These are phyloP conservation scores for Ophraella communa DNA, from an alignment of 2,888 invertebrate species.

Conservation along the genomic window DNA sequence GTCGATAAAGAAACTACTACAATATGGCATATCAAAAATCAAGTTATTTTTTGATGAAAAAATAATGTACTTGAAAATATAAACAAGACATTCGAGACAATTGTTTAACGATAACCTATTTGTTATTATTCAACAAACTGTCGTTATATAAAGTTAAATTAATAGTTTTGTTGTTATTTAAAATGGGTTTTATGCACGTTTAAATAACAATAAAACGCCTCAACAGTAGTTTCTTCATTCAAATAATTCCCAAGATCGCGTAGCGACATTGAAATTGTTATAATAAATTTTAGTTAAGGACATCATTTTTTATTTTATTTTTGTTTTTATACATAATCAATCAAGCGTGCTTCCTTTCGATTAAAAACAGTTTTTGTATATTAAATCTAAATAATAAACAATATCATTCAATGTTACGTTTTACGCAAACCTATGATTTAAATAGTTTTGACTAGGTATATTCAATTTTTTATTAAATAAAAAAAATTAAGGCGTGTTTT, in stretches of 20 bases:
- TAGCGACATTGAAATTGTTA: constrained; percentile 20
- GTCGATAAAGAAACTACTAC: not conserved
- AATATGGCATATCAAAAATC: not conserved
- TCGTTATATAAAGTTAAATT: not conserved
- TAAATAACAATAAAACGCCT: not conserved
- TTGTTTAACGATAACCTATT: too few species aligned
- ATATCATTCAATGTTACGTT: constrained; percentile 14
- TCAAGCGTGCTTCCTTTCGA: constrained; percentile 17
- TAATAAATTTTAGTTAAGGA: constrained; percentile 20
- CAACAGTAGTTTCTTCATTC: not conserved
- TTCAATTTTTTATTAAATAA: not conserved
- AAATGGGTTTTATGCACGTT: not conserved
- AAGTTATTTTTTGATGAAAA: not conserved
- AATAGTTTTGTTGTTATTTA: not conserved
- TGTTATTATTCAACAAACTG: too few species aligned
- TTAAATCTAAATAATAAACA: constrained; percentile 4
- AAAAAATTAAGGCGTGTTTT: constrained; percentile 5
- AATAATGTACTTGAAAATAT: too few species aligned
- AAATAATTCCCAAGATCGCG: constrained; percentile 5
- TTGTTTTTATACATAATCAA: constrained; percentile 19
- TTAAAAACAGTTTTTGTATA: constrained; percentile 9
- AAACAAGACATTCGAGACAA: too few species aligned
- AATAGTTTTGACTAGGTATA: too few species aligned
- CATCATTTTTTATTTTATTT: constrained; percentile 16
- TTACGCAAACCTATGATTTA: not conserved